Conservation (phyloP, 2,888 invertebrate genomes). For the Dioctria rufipes region DNA sequence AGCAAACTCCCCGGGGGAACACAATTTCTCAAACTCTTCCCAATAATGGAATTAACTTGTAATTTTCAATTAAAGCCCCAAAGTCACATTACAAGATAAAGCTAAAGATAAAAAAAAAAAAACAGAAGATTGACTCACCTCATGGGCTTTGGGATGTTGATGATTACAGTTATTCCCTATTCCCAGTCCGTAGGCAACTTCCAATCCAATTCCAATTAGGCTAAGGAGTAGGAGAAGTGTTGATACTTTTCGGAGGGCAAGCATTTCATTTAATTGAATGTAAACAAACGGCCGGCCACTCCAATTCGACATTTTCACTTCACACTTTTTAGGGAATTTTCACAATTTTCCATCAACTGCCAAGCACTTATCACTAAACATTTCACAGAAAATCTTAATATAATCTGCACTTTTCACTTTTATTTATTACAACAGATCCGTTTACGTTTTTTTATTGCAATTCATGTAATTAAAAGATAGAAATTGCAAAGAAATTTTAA, state of each 20-base stretch:
- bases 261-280: not conserved
- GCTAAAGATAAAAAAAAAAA: too few relatives aligned
- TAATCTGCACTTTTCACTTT: not conserved
- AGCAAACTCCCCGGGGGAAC: too few relatives aligned
- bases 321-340: not conserved
- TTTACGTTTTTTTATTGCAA: not conserved
- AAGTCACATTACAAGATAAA: too few relatives aligned
- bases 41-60: too few relatives aligned
- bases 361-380: not conserved
- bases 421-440: not conserved
- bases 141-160: conserved; percentile 78
- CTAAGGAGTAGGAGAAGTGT: conserved; percentile 6
- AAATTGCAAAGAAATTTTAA: not conserved
- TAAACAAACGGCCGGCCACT: conserved; percentile 1
- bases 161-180: conserved; percentile 75
- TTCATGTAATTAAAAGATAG: not conserved
- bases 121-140: conserved; percentile 71
- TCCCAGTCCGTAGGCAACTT: conserved; percentile 52
- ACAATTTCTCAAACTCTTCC: too few relatives aligned
- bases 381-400: not conserved
- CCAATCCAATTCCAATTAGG: conserved; percentile 36
- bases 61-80: too few relatives aligned
- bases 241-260: not conserved
- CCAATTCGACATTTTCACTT: conserved; percentile 3
- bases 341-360: not conserved